Conservation (phyloP, 2,888 invertebrate genomes). For the Antheraea yamamai region DNA sequence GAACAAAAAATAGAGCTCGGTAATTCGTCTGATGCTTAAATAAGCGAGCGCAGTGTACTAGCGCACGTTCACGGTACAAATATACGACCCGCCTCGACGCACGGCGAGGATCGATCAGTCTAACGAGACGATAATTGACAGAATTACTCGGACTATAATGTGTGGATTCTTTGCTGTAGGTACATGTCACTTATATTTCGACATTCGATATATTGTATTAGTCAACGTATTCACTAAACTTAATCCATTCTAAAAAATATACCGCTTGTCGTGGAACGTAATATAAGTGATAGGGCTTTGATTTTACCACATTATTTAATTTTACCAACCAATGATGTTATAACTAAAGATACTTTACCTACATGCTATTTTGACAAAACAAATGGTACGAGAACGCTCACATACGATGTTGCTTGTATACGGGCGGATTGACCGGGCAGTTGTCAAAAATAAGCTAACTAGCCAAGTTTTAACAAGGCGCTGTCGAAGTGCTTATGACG, state of each 20-base stretch:
- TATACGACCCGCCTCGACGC: constrained; percentile 51
- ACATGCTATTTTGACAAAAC: too few species aligned
- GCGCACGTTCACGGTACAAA: constrained; percentile 45
- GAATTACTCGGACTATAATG: constrained; percentile 43
- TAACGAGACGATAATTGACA: constrained; percentile 76
- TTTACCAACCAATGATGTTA: too few species aligned
- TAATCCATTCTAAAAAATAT: background rate
- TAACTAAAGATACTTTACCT: too few species aligned
- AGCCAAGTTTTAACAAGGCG: too few species aligned
- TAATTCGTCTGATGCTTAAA: constrained; percentile 8
- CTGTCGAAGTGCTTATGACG: too few species aligned
- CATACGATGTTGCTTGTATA: too few species aligned
- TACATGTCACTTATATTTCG: constrained; percentile 10
- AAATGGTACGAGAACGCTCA: too few species aligned
- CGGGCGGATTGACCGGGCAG: too few species aligned
- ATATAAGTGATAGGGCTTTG: background rate
- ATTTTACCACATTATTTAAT: background rate
- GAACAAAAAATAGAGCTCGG: background rate
- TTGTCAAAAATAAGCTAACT: too few species aligned
- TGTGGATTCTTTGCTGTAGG: constrained; percentile 24
- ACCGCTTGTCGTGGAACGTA: background rate
- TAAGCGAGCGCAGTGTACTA: constrained; percentile 28
- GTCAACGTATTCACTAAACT: background rate
- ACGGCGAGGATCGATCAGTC: constrained; percentile 60
- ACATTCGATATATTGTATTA: background rate